Evolutionary conservation across 2,113 vertebrate species (phyloP).

Genomic region (Bungarus multicinctus): DNA sequence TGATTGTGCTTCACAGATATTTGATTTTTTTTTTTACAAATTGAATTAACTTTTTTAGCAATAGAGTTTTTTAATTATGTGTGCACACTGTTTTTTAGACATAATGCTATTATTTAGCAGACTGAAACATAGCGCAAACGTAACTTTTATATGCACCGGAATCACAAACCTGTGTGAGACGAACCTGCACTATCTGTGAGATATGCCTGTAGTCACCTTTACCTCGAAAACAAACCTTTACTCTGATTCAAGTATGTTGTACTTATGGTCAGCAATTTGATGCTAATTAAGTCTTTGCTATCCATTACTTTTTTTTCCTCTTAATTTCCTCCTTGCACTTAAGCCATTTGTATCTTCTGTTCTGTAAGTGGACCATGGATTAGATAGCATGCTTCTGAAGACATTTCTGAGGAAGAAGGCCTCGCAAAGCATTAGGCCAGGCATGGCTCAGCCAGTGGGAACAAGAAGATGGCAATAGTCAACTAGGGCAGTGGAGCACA

Average conservation of each 20-base stretch:
- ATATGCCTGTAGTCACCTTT: neutral
- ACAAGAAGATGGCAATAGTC: neutral
- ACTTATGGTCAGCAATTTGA: neutral
- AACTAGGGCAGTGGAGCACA: neutral
- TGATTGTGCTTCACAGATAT: neutral
- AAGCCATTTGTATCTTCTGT: neutral
- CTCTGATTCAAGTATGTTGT: neutral
- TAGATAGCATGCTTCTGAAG: neutral
- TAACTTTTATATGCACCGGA: neutral
- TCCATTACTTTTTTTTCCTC: neutral
- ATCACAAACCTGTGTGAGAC: neutral
- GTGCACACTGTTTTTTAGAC: neutral
- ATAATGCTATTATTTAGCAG: neutral
- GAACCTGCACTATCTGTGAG: neutral
- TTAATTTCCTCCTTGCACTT: neutral
- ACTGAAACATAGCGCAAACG: neutral
- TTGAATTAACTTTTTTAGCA: neutral
- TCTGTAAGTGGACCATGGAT: neutral
- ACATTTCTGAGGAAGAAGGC: neutral
- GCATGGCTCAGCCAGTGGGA: neutral
- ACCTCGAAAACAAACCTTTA: neutral
- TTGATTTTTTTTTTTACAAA: neutral
- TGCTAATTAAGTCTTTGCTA: neutral
- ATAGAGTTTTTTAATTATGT: neutral
- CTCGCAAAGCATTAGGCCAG: neutral